Evolutionary conservation across 2,113 vertebrate species (phyloP).

Genomic region (Seriola dumerili): DNA sequence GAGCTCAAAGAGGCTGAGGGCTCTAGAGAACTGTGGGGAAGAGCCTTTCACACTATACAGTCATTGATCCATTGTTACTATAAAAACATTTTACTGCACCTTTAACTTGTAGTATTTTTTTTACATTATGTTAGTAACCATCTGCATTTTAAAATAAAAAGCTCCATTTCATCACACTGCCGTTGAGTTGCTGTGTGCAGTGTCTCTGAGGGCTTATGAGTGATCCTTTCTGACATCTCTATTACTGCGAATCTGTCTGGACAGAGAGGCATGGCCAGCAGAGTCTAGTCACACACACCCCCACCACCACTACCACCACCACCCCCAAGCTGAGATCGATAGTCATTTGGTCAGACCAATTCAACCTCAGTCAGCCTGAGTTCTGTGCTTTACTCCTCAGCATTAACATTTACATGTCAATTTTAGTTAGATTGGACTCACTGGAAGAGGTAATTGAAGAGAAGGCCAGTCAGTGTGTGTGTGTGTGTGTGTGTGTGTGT

Average conservation of each 20-base stretch:
- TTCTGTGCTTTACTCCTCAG: constrained; percentile 29
- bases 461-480: neutral
- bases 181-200: neutral
- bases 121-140: too few relatives aligned
- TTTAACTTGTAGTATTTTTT: neutral
- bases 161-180: neutral
- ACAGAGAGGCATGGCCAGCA: neutral
- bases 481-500: neutral
- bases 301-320: neutral
- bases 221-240: constrained; percentile 10
- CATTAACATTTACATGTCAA: constrained; percentile 62
- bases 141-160: neutral
- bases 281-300: neutral
- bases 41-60: too few relatives aligned
- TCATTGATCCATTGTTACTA: too few relatives aligned
- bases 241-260: neutral
- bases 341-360: constrained; percentile 28
- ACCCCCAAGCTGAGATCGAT: constrained; percentile 19
- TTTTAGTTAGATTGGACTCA: constrained; percentile 43
- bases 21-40: too few relatives aligned
- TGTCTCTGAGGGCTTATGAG: neutral
- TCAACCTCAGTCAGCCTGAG: constrained; percentile 2
- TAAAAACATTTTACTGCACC: neutral
- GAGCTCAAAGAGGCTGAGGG: too few relatives aligned
- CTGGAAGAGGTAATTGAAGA: constrained; percentile 42